Evolutionary conservation across 2,113 vertebrate genomes (phyloP), one percentile per base, ranked within the genome.

Genomic region (Egretta garzetta): DNA sequence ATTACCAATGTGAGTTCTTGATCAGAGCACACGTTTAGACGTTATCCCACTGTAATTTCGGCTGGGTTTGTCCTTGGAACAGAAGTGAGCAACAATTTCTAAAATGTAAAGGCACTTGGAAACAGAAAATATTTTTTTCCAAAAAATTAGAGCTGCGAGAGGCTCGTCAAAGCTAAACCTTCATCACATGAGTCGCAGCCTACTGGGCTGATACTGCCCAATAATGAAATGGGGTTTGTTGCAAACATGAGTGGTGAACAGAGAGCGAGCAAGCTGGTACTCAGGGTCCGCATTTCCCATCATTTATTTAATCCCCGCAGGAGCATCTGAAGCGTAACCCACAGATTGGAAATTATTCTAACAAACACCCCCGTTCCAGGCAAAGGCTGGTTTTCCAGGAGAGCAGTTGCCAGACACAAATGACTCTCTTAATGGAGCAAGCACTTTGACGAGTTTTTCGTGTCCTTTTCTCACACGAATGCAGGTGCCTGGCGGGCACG

Each of bases 281-380:
- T 6, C 14, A 0, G 66, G 18, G 53, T 47, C 41, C 17, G 0
- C 9, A 0, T 6, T 9, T 49, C 59, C 66, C 39, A 4, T 2
- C 14, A 0, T 2, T 15, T 21, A 6, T 49, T 35, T 4, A 2
- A 4, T 14, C n/a, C 39, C 32, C 1, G 0, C 3, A 37, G 33
- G 47, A 56, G 49, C 28, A 4, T 9, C 60, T 13, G 27, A 26
- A 15, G 60, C 9, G 1, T 5, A 10, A 19, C 35, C 64, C 27
- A 5, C 14, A 3, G 64, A 6, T 3, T 2, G 20, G 66, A 6
- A 22, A 10, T 8, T 8, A 2, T 50, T 33, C 26, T 3, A 5
- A 7, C 19, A 3, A 5, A 7, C 19, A 3, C 3, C 30, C 52
- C 45, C 14, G 19, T 13, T 10, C 39, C 41, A 11, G 59, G 26